phyloP scores from a whole-genome alignment of 2,888 invertebrate genomes.

The Cheilosia variabilis region DNA sequence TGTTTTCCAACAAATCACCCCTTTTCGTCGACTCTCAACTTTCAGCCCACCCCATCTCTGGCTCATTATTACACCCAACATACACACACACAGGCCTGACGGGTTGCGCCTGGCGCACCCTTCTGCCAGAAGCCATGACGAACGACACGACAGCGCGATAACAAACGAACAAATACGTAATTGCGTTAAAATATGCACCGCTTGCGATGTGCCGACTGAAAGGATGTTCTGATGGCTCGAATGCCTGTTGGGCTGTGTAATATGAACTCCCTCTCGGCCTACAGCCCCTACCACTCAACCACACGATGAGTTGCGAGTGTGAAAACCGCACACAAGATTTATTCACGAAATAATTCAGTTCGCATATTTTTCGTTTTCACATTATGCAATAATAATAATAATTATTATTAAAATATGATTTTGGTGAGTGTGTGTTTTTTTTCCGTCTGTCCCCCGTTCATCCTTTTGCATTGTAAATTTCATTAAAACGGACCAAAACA shows the following conservation, averaged over 20 bases:
- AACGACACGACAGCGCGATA: conserved; percentile 58
- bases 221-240: conserved; percentile 53
- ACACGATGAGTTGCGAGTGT: conserved; percentile 76
- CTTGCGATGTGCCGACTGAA: conserved; percentile 40
- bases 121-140: conserved; percentile 48
- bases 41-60: conserved; percentile 15
- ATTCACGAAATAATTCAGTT: conserved; percentile 79
- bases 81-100: neutral
- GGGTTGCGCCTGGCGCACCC: conserved; percentile 24
- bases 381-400: conserved; percentile 81
- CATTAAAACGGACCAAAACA: conserved; percentile 59
- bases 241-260: conserved; percentile 68
- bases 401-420: conserved; percentile 79
- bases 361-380: conserved; percentile 70
- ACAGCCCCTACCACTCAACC: conserved; percentile 69
- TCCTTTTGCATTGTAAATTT: conserved; percentile 53
- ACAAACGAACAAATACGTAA: conserved; percentile 71
- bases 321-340: conserved; percentile 80
- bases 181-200: conserved; percentile 75
- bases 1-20: conserved; percentile 71
- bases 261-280: conserved; percentile 60
- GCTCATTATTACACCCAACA: too few relatives aligned
- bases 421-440: conserved; percentile 26
- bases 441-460: conserved; percentile 4
- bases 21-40: conserved; percentile 67